Percentiles rank a stretch among this genome's conserved stretches.
These are phyloP conservation scores for Armadillidium nasatum DNA, from an alignment of 1,140 invertebrate genomes.

Conservation along the genomic window DNA sequence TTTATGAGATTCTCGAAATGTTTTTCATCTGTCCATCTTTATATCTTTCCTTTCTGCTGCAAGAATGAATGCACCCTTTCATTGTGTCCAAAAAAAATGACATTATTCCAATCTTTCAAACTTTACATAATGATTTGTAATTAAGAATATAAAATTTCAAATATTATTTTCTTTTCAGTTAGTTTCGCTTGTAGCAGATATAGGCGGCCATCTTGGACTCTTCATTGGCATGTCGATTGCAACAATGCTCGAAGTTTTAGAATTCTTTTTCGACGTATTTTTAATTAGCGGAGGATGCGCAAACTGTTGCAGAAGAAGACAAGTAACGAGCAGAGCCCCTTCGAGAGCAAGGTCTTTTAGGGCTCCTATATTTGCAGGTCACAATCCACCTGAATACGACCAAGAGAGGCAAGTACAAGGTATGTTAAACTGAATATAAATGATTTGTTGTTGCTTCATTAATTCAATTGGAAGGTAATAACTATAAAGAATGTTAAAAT, in stretches of 20 bases:
- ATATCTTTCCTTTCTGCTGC: too few relatives aligned
- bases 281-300: conserved; percentile 9
- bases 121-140: too few relatives aligned
- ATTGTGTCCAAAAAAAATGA: too few relatives aligned
- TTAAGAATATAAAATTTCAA: too few relatives aligned
- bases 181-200: conserved; percentile 23
- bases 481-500: too few relatives aligned
- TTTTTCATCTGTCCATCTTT: too few relatives aligned
- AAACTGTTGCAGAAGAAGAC: not conserved
- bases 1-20: too few relatives aligned
- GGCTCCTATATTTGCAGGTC: not conserved
- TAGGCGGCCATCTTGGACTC: conserved; percentile 20
- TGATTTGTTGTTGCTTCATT: too few relatives aligned
- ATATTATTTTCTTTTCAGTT: not conserved
- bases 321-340: not conserved
- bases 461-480: too few relatives aligned
- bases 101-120: too few relatives aligned
- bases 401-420: not conserved
- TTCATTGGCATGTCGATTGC: conserved; percentile 28
- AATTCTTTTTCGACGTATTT: conserved; percentile 21
- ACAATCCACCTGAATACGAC: not conserved
- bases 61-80: too few relatives aligned
- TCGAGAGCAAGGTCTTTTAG: not conserved
- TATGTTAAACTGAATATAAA: too few relatives aligned
- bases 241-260: conserved; percentile 20